A percentile compares a stretch with the other conserved stretches of the same genome.
Conservation (phyloP, 2,113 vertebrate species). For the Grallaria varia region DNA sequence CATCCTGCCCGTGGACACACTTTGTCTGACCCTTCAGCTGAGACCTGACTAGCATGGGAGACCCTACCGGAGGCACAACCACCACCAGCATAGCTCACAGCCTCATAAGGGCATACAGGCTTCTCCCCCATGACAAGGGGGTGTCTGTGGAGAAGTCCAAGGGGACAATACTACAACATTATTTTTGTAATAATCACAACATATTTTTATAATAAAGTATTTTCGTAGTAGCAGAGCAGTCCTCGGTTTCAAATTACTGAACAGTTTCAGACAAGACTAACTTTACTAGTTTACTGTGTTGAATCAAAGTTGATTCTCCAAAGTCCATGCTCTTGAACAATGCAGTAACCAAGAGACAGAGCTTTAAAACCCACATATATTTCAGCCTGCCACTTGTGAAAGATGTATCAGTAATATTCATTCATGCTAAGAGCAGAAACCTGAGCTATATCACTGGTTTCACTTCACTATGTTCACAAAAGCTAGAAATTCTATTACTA, state of each 20-base stretch:
- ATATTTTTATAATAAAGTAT: not conserved
- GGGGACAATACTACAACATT: not conserved
- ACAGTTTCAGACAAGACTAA: not conserved
- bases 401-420: not conserved
- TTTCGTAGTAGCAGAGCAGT: not conserved
- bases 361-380: not conserved
- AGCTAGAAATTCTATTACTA: not conserved
- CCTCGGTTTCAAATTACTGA: not conserved
- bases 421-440: not conserved
- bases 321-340: not conserved
- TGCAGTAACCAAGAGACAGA: not conserved
- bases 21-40: too few relatives aligned
- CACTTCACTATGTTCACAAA: not conserved
- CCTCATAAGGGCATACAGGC: too few relatives aligned
- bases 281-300: not conserved
- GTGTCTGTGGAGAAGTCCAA: too few relatives aligned
- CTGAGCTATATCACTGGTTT: not conserved
- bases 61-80: too few relatives aligned
- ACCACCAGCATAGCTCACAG: too few relatives aligned
- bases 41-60: too few relatives aligned
- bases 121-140: too few relatives aligned
- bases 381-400: not conserved
- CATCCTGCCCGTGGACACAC: too few relatives aligned
- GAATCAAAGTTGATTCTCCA: not conserved
- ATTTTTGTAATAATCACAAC: not conserved